phyloP scores from a whole-genome alignment of 1,140 invertebrate species.

The Drosophila orena region DNA sequence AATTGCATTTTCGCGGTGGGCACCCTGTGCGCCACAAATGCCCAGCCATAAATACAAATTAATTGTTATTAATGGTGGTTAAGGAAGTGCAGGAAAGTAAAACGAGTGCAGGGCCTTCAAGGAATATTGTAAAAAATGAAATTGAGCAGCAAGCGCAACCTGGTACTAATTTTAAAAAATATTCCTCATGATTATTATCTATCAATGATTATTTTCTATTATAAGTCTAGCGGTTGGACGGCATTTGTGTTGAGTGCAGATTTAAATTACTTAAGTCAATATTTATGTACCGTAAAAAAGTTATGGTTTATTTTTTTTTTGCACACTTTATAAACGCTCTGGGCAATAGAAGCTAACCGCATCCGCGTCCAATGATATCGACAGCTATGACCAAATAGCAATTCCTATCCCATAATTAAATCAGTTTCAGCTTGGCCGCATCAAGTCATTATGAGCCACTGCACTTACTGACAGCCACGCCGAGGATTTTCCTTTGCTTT shows the following conservation, averaged over 20 bases:
- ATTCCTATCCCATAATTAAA: constrained; percentile 29
- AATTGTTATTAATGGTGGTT: constrained; percentile 57
- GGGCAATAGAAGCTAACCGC: too few species aligned
- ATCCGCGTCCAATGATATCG: background rate
- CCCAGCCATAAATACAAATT: constrained; percentile 68
- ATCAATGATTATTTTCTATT: too few species aligned
- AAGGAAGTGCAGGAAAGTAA: background rate
- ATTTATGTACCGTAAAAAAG: too few species aligned
- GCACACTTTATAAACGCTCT: too few species aligned
- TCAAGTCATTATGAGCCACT: constrained; percentile 39
- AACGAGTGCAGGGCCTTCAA: background rate
- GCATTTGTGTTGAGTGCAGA: too few species aligned
- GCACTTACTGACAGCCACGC: constrained; percentile 57
- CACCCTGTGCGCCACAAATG: constrained; percentile 13
- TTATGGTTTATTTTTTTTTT: too few species aligned
- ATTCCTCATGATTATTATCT: too few species aligned
- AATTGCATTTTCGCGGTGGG: constrained; percentile 60
- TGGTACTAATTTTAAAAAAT: too few species aligned
- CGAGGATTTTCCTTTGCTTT: background rate
- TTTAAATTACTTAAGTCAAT: too few species aligned
- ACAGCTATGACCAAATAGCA: background rate
- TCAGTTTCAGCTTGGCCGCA: constrained; percentile 53
- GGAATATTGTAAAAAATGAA: background rate
- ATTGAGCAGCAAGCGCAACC: too few species aligned
- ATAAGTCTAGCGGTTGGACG: background rate